Conservation (phyloP, 1,140 invertebrate species). For the Potamilus streckersoni region DNA sequence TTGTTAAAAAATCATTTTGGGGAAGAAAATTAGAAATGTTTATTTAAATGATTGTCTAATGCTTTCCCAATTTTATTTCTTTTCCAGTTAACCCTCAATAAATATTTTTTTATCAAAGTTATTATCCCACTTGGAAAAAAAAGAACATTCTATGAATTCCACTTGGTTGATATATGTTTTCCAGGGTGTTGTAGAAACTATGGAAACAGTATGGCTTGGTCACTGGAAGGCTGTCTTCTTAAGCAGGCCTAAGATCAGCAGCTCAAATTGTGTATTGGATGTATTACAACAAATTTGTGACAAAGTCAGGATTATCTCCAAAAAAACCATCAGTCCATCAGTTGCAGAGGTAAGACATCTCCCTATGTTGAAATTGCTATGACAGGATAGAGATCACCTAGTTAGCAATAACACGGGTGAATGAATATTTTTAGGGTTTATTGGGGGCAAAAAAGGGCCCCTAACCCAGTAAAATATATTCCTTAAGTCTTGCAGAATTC, state of each 20-base stretch:
- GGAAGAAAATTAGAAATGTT: not conserved
- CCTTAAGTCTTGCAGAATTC: no score
- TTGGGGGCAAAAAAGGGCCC: no score
- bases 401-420: no score
- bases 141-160: not conserved
- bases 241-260: constrained; percentile 47
- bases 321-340: not conserved
- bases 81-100: not conserved
- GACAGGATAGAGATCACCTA: not conserved
- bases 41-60: not conserved
- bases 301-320: constrained; percentile 57
- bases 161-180: constrained; percentile 24
- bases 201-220: constrained; percentile 76
- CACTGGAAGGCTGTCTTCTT: constrained; percentile 69
- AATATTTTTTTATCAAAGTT: not conserved
- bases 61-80: no score
- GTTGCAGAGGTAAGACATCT: not conserved
- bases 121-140: not conserved
- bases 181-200: constrained; percentile 72
- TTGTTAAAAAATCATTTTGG: not conserved
- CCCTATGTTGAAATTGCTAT: not conserved
- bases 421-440: no score
- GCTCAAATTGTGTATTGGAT: constrained; percentile 72
- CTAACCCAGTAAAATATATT: no score
- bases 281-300: constrained; percentile 61